Evolutionary conservation across 2,888 invertebrate genomes (phyloP).

Genomic region (Phymatocera aterrima): DNA sequence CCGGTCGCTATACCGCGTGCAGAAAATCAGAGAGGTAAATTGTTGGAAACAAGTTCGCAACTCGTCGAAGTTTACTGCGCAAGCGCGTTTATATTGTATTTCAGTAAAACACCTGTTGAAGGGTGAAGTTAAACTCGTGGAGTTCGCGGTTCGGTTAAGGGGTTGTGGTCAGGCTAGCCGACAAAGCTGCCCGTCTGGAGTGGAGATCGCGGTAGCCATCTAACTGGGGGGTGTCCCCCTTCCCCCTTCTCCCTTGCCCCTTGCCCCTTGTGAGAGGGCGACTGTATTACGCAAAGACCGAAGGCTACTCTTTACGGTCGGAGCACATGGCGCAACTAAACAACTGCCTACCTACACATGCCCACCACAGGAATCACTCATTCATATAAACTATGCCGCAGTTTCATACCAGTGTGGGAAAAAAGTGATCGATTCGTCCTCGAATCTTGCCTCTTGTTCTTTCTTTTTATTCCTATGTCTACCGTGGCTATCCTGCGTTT

Average conservation of each 20-base stretch:
- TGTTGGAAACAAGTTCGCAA: conserved; percentile 61
- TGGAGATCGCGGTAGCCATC: conserved; percentile 34
- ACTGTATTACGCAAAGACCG: not conserved
- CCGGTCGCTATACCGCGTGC: not conserved
- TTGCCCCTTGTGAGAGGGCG: not conserved
- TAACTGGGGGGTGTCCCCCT: not conserved
- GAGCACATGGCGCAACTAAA: conserved; percentile 23
- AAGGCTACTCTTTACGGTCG: conserved; percentile 18
- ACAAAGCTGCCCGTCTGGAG: conserved; percentile 65
- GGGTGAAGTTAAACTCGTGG: conserved; percentile 71
- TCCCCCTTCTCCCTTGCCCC: too few relatives aligned
- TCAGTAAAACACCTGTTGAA: conserved; percentile 75
- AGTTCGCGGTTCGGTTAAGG: conserved; percentile 57
- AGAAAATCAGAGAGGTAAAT: conserved; percentile 43
- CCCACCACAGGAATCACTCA: not conserved
- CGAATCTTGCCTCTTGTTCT: conserved; percentile 4
- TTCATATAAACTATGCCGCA: not conserved
- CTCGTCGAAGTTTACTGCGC: conserved; percentile 68
- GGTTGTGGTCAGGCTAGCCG: conserved; percentile 71
- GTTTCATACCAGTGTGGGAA: not conserved
- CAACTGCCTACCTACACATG: not conserved
- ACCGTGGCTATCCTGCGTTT: not conserved
- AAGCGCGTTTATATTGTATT: conserved; percentile 74
- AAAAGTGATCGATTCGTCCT: conserved; percentile 34
- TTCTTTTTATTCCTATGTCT: not conserved